Percentiles rank a stretch among this genome's conserved stretches.
Evolutionary conservation across 2,888 invertebrate species (phyloP).

Genomic region (Limnephilus lunatus): DNA sequence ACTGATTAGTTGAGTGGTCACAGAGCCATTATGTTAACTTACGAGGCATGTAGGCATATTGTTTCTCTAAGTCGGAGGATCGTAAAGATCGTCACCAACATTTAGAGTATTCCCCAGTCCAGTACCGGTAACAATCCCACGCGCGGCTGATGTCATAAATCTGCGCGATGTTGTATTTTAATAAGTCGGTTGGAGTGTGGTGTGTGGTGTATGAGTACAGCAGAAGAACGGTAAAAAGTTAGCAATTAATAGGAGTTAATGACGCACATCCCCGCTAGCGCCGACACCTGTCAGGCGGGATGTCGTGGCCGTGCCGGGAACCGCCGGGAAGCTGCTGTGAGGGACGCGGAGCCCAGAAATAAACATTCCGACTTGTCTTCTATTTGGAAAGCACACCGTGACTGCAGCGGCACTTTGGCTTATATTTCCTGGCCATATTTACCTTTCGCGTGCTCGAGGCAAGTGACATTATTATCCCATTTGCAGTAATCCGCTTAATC

Average conservation of each 20-base stretch:
- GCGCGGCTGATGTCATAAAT: constrained; percentile 24
- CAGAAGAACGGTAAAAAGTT: constrained; percentile 29
- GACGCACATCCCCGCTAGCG: constrained; percentile 26
- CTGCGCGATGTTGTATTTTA: neutral
- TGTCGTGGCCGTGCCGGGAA: neutral
- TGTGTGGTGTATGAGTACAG: neutral
- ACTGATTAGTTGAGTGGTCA: neutral
- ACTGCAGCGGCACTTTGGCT: neutral
- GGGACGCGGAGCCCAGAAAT: constrained; percentile 26
- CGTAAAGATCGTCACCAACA: neutral
- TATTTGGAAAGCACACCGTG: constrained; percentile 9
- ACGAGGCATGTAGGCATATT: neutral
- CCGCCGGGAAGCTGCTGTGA: neutral
- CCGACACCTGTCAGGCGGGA: constrained; percentile 41
- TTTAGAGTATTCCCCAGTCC: neutral
- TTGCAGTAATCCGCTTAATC: neutral
- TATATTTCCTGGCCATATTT: constrained; percentile 5
- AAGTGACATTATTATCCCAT: neutral
- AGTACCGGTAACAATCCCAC: constrained; percentile 6
- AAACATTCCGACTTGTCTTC: constrained; percentile 32
- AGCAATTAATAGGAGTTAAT: constrained; percentile 38
- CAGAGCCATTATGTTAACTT: neutral
- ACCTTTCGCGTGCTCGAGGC: neutral
- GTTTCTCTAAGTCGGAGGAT: neutral
- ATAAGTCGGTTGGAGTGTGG: neutral